phyloP scores from a whole-genome alignment of 2,113 vertebrate genomes.

The Ahaetulla prasina region DNA sequence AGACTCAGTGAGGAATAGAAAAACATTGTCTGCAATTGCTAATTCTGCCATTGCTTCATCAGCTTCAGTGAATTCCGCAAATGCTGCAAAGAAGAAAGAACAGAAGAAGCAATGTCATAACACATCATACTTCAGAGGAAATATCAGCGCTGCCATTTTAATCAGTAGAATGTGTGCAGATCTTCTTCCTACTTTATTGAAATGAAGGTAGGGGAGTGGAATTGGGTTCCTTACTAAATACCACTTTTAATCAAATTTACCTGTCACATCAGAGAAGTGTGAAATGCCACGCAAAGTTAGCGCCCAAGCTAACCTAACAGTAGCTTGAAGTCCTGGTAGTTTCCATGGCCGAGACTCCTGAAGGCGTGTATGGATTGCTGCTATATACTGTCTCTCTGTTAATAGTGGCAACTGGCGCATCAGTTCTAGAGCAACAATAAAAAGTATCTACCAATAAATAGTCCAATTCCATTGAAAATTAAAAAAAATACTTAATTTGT shows the following conservation, averaged over 20 bases:
- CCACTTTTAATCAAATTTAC: constrained; percentile 60
- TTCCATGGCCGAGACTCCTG: constrained; percentile 89
- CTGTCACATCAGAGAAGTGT: constrained; percentile 89
- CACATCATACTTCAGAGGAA: not conserved
- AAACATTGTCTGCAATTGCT: constrained; percentile 85
- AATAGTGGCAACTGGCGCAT: constrained; percentile 85
- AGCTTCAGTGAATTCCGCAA: constrained; percentile 94
- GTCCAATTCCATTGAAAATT: not conserved
- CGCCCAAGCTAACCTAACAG: constrained; percentile 90
- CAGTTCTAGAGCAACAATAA: constrained; percentile 72
- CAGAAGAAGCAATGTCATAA: not conserved
- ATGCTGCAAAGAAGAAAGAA: constrained; percentile 63
- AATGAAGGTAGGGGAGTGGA: not conserved
- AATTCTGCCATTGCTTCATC: constrained; percentile 91
- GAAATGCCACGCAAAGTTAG: constrained; percentile 87
- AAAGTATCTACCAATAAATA: constrained; percentile 16
- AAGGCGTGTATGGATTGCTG: constrained; percentile 85
- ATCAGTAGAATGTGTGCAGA: not conserved
- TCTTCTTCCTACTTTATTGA: not conserved
- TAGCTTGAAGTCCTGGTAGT: constrained; percentile 87
- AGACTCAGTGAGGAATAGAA: constrained; percentile 91
- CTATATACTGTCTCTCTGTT: constrained; percentile 89
- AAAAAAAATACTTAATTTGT: not conserved
- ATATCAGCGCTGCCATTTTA: not conserved
- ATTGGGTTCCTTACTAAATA: not conserved